A percentile compares a stretch with the other conserved stretches of the same genome.
phyloP scores from a whole-genome alignment of 2,888 invertebrate genomes.

The Eurytoma californica region DNA sequence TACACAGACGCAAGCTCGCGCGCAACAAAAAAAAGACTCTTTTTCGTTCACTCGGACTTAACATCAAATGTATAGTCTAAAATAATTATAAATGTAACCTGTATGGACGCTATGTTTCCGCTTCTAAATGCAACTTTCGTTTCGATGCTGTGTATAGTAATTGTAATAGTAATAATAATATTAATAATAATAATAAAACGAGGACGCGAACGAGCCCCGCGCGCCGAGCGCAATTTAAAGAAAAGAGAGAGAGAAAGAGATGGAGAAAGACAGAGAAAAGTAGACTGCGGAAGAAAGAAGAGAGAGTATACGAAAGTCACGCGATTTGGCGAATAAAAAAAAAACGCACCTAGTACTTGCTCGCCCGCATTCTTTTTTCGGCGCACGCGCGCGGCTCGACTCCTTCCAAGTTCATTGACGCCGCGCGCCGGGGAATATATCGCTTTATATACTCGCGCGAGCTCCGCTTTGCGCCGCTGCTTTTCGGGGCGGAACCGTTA shows the following conservation, averaged over 20 bases:
- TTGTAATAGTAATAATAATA: no score
- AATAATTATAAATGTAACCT: slow-evolving; percentile 21
- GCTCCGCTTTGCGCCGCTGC: slow-evolving; percentile 12
- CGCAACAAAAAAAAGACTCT: slow-evolving; percentile 6
- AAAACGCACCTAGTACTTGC: slow-evolving; percentile 27
- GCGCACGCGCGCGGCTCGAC: slow-evolving; percentile 1
- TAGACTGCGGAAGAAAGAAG: neutral
- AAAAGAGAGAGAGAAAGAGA: neutral
- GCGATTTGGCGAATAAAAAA: slow-evolving; percentile 9
- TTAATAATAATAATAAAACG: neutral
- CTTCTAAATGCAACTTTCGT: slow-evolving; percentile 46
- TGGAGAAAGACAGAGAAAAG: neutral
- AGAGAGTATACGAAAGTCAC: neutral
- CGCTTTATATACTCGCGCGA: no score
- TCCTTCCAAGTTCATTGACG: slow-evolving; percentile 50
- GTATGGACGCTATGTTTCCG: slow-evolving; percentile 43
- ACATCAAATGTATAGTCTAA: slow-evolving; percentile 13
- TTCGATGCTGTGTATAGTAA: slow-evolving; percentile 13
- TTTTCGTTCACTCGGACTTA: slow-evolving; percentile 32
- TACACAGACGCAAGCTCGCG: slow-evolving; percentile 24
- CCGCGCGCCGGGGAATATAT: neutral
- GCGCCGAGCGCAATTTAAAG: neutral
- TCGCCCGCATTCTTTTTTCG: slow-evolving; percentile 49
- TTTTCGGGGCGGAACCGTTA: slow-evolving; percentile 47
- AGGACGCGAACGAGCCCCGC: slow-evolving; percentile 27